phyloP scores from a whole-genome alignment of 2,888 invertebrate genomes.

The Byasa hedistus region DNA sequence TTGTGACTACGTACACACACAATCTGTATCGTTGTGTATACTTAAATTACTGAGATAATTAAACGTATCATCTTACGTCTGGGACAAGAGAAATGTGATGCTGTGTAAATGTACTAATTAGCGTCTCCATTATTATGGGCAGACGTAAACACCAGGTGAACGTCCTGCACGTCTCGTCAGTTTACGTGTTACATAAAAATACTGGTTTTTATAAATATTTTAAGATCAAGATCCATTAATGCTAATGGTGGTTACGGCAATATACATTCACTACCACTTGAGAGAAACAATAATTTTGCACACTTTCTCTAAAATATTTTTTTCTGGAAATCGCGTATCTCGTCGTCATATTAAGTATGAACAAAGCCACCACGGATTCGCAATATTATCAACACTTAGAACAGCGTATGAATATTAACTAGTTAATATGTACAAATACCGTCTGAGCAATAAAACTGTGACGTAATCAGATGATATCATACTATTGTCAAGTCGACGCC shows the following conservation, averaged over 20 bases:
- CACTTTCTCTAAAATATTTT: too few species aligned
- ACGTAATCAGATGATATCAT: conserved; percentile 29
- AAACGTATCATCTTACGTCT: background rate
- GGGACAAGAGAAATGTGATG: background rate
- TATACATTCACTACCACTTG: too few species aligned
- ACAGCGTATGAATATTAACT: conserved; percentile 20
- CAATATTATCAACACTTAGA: conserved; percentile 12
- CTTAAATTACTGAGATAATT: background rate
- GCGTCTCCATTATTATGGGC: too few species aligned
- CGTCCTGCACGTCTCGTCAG: background rate
- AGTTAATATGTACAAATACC: conserved; percentile 20
- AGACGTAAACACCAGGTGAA: background rate
- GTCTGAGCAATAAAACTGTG: conserved; percentile 22
- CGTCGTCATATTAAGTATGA: background rate
- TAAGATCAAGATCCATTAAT: too few species aligned
- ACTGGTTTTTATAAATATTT: too few species aligned
- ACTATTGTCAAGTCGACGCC: conserved; percentile 11
- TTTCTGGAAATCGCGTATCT: background rate
- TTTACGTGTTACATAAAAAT: background rate
- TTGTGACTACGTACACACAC: too few species aligned
- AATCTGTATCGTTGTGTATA: too few species aligned
- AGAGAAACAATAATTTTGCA: too few species aligned
- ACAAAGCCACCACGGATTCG: conserved; percentile 1
- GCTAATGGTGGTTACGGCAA: too few species aligned
- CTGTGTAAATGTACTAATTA: background rate